Evolutionary conservation across 2,113 vertebrate genomes (phyloP).

Genomic region (Paramormyrops kingsleyae): DNA sequence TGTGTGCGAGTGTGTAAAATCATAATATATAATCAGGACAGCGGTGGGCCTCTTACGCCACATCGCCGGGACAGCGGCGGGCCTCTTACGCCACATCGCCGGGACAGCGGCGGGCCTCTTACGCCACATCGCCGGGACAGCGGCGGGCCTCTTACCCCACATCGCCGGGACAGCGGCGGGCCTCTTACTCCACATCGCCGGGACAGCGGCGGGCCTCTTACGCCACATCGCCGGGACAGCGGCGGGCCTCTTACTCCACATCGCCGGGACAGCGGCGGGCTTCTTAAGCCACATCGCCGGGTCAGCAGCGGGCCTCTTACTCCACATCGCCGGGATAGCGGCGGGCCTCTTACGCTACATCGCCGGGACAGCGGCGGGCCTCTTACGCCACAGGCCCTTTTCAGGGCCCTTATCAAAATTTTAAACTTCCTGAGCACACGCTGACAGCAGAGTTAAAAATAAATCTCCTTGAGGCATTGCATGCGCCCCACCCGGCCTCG

Average conservation of each 20-base stretch:
- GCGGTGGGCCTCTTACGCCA: not conserved
- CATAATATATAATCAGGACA: not conserved
- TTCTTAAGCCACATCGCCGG: not conserved
- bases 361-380: no score
- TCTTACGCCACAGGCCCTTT: not conserved
- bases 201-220: not conserved
- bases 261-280: not conserved
- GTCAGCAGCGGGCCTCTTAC: not conserved
- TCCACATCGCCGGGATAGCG: no score
- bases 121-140: no score
- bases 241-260: no score
- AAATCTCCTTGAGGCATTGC: not conserved
- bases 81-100: no score
- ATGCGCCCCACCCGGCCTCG: not conserved
- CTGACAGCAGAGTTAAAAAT: not conserved
- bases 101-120: not conserved
- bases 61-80: not conserved
- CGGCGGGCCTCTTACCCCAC: not conserved
- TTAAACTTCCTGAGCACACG: constrained; percentile 9
- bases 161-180: no score
- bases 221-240: not conserved
- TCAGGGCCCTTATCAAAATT: constrained; percentile 10
- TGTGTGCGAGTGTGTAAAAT: not conserved
- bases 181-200: no score
- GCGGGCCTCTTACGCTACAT: not conserved